Conservation (phyloP, 1,140 invertebrate genomes). For the Zaprionus gabonicus region DNA sequence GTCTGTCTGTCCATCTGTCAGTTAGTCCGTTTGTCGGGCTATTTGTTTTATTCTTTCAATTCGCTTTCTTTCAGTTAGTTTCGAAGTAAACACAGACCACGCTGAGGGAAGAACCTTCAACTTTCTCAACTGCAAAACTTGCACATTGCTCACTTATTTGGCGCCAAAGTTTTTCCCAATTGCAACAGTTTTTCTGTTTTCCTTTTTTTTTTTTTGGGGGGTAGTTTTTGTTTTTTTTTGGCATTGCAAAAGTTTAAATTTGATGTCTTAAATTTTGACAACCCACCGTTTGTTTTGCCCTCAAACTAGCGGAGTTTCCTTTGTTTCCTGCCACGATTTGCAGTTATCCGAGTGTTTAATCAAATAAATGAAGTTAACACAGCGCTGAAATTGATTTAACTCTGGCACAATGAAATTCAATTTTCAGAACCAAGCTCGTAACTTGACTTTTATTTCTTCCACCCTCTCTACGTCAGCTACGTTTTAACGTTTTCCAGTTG, state of each 20-base stretch:
- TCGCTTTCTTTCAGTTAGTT: constrained; percentile 57
- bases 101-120: constrained; percentile 37
- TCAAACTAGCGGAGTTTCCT: not conserved
- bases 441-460: constrained; percentile 12
- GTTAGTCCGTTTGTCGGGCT: constrained; percentile 25
- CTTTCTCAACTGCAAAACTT: constrained; percentile 29
- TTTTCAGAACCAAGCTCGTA: constrained; percentile 51
- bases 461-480: not conserved
- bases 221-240: constrained; percentile 13
- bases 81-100: constrained; percentile 57
- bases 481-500: constrained; percentile 7
- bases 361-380: constrained; percentile 24
- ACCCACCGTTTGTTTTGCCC: constrained; percentile 32
- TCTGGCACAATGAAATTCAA: constrained; percentile 60
- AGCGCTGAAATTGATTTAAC: constrained; percentile 63
- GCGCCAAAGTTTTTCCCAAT: constrained; percentile 69
- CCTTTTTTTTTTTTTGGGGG: not conserved
- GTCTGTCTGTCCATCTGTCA: not conserved
- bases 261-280: constrained; percentile 68
- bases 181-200: constrained; percentile 50
- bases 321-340: not conserved
- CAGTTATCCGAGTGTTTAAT: constrained; percentile 14
- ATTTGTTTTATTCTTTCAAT: constrained; percentile 66
- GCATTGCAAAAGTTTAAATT: constrained; percentile 52
- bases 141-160: constrained; percentile 59